These are phyloP conservation scores for Stegodyphus mimosarum DNA, from an alignment of 1,140 invertebrate species.

Conservation along the genomic window DNA sequence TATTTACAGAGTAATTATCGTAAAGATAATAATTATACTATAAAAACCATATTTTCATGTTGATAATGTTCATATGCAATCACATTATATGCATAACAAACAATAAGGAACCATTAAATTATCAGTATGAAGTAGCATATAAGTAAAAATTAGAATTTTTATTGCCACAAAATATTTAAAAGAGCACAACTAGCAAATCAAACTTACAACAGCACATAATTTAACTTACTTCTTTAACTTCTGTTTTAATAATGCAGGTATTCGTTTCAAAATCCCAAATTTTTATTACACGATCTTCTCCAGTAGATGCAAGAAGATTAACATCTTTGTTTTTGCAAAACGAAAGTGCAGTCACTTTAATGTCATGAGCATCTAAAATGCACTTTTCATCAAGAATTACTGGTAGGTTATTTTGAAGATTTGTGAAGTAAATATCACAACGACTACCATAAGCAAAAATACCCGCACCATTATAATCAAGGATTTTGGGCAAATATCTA, in stretches of 20 bases:
- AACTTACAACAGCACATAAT: no score
- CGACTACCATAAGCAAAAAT: constrained; percentile 25
- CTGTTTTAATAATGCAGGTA: background rate
- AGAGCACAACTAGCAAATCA: no score
- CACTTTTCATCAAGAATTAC: constrained; percentile 4
- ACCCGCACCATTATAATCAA: background rate
- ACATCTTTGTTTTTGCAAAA: background rate
- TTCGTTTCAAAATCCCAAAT: constrained; percentile 19
- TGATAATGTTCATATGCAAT: background rate
- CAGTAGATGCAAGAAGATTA: background rate
- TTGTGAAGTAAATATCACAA: constrained; percentile 8
- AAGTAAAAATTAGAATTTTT: no score
- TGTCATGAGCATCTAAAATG: background rate
- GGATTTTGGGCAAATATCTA: no score
- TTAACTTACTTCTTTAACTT: constrained; percentile 10
- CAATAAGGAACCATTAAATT: no score
- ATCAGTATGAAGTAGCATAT: no score
- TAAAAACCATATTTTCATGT: background rate
- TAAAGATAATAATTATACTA: background rate
- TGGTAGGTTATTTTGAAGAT: background rate
- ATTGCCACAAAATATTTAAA: no score
- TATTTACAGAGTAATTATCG: background rate
- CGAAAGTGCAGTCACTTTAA: background rate
- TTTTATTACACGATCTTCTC: constrained; percentile 25
- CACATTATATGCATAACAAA: no score